Percentiles rank a stretch among this genome's conserved stretches.
phyloP scores from a whole-genome alignment of 2,113 vertebrate species.

The Stictonetta naevosa region DNA sequence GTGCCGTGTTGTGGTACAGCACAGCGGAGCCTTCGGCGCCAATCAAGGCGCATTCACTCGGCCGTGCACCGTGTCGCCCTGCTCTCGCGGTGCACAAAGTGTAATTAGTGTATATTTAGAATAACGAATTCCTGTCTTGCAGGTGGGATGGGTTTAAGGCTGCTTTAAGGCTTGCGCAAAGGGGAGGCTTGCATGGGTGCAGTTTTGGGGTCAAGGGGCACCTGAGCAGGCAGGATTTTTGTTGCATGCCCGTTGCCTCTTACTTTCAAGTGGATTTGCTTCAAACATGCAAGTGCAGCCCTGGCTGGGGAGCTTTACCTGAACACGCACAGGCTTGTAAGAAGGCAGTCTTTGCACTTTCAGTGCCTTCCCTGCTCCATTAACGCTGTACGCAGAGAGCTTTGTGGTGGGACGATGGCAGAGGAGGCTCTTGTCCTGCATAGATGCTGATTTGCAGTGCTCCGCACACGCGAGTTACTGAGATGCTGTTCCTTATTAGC shows the following conservation, averaged over 20 bases:
- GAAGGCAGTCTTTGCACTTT: neutral
- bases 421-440: neutral
- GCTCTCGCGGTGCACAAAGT: neutral
- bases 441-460: neutral
- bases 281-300: neutral
- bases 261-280: neutral
- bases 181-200: neutral
- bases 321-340: neutral
- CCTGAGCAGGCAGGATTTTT: neutral
- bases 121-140: neutral
- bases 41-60: neutral
- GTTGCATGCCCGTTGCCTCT: neutral
- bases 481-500: neutral
- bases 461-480: neutral
- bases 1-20: neutral
- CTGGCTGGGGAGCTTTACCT: neutral
- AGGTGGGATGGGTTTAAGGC: neutral
- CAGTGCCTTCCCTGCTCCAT: neutral
- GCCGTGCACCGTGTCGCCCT: neutral
- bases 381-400: fast-evolving
- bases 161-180: neutral
- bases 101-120: neutral
- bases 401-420: neutral
- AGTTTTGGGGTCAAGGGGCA: neutral
- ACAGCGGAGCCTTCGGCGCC: neutral